Conservation (phyloP, 2,113 vertebrate species). For the Amazona guildingii region DNA sequence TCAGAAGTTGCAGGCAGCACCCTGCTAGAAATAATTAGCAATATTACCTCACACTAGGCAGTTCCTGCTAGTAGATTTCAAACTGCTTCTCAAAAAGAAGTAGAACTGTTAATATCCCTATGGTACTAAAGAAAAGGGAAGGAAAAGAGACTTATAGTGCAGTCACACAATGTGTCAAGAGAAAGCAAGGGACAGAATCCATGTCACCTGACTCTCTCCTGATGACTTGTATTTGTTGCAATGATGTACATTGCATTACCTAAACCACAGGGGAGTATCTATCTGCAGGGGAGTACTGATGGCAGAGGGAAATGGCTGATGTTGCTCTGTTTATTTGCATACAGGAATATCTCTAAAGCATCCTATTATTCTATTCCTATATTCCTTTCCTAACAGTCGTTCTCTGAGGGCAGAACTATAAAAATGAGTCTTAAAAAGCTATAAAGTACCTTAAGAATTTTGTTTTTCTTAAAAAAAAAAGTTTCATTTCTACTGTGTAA, state of each 20-base stretch:
- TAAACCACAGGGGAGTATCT: conserved; percentile 18
- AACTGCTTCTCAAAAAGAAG: neutral
- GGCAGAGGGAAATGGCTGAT: neutral
- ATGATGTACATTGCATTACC: neutral
- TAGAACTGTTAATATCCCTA: neutral
- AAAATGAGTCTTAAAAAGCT: neutral
- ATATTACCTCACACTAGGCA: neutral
- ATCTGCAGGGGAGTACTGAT: conserved; percentile 6
- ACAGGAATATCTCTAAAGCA: neutral
- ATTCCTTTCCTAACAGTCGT: neutral
- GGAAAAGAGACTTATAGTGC: neutral
- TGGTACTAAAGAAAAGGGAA: neutral
- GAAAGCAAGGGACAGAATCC: neutral
- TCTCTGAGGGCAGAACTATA: neutral
- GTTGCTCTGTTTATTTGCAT: conserved; percentile 27
- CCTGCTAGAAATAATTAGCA: neutral
- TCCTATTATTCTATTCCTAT: neutral
- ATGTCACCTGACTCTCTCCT: neutral
- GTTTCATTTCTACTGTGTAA: neutral
- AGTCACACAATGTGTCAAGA: neutral
- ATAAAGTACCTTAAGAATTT: neutral
- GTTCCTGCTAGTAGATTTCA: neutral
- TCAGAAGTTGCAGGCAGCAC: neutral
- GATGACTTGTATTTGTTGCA: neutral
- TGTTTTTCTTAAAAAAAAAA: neutral